These are phyloP conservation scores for Lepidochrysops patricia DNA, from an alignment of 2,888 invertebrate genomes.

Conservation along the genomic window DNA sequence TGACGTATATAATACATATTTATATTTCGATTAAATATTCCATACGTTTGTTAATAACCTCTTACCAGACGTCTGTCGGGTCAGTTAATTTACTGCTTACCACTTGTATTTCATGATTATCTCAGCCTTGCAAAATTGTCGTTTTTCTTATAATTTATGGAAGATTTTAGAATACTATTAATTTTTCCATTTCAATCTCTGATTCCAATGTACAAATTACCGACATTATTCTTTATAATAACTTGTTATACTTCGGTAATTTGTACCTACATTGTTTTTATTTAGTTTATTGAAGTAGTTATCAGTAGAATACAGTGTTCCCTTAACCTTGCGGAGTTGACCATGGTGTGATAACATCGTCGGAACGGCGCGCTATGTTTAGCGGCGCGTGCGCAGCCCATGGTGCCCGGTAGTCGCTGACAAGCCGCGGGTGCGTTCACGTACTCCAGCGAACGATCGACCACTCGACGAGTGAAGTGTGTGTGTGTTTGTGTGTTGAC, in stretches of 20 bases:
- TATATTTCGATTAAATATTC: no score
- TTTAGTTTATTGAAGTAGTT: not conserved
- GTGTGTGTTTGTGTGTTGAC: constrained; percentile 61
- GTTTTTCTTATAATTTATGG: no score
- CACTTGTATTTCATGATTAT: not conserved
- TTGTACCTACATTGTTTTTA: no score
- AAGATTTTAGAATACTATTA: no score
- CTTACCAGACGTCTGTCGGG: not conserved
- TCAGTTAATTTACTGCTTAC: not conserved
- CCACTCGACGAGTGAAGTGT: constrained; percentile 69
- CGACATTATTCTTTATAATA: no score
- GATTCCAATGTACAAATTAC: no score
- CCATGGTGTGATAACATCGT: constrained; percentile 39
- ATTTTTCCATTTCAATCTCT: no score
- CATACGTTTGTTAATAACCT: no score
- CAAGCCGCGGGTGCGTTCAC: constrained; percentile 67
- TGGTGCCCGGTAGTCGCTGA: constrained; percentile 58
- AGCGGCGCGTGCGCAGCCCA: constrained; percentile 42
- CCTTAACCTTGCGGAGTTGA: constrained; percentile 54
- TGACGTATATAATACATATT: no score
- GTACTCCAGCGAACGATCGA: constrained; percentile 66
- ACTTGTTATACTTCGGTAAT: no score
- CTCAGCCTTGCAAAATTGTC: no score
- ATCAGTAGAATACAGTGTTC: constrained; percentile 41
- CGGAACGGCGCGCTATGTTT: constrained; percentile 53